phyloP scores from a whole-genome alignment of 2,113 vertebrate species.

The Cettia cetti region DNA sequence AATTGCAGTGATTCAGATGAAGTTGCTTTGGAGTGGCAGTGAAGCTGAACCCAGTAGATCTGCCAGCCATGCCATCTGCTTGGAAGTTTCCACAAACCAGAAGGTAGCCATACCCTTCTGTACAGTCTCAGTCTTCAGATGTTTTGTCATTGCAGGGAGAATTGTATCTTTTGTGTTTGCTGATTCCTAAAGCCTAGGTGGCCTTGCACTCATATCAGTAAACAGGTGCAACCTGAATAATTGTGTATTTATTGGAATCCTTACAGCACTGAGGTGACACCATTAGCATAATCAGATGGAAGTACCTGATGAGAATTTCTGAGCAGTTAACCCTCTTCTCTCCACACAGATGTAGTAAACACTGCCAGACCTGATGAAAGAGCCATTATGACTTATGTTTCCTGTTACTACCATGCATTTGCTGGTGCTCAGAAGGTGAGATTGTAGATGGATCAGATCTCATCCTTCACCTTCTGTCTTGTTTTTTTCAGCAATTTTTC shows the following conservation, averaged over 20 bases:
- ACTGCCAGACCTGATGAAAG: slow-evolving; percentile 72
- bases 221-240: background rate
- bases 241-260: background rate
- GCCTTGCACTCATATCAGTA: background rate
- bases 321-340: slow-evolving; percentile 56
- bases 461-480: slow-evolving; percentile 58
- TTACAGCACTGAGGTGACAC: background rate
- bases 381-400: slow-evolving; percentile 71
- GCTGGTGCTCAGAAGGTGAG: slow-evolving; percentile 75
- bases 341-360: slow-evolving; percentile 67
- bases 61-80: slow-evolving; percentile 31
- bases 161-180: background rate
- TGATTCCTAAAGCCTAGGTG: background rate
- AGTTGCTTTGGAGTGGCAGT: background rate
- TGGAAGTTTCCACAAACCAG: slow-evolving; percentile 9
- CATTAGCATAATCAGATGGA: background rate
- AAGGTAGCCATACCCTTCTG: background rate
- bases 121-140: background rate
- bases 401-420: slow-evolving; percentile 73
- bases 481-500: slow-evolving; percentile 12
- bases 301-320: background rate
- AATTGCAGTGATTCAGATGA: background rate
- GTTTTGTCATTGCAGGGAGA: background rate
- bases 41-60: background rate
- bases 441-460: slow-evolving; percentile 38